Conservation (phyloP, 2,113 vertebrate species). For the Myocastor coypus region DNA sequence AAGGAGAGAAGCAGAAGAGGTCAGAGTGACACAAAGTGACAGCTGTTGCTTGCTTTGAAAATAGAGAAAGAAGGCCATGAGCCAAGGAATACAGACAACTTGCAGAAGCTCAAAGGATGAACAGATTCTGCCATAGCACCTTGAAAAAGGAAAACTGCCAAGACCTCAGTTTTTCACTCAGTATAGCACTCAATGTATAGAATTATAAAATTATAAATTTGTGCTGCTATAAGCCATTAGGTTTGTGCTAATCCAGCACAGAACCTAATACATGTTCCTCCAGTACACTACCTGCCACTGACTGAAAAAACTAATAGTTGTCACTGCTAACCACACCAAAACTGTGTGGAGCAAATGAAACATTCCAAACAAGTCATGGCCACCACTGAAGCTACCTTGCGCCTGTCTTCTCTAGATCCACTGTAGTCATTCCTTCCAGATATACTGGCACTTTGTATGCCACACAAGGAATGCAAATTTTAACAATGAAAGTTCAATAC, state of each 20-base stretch:
- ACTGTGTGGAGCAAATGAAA: neutral
- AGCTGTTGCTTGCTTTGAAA: neutral
- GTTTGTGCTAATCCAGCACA: neutral
- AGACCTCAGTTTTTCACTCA: neutral
- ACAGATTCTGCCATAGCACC: neutral
- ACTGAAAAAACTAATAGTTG: conserved; percentile 10
- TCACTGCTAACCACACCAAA: neutral
- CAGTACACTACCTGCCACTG: neutral
- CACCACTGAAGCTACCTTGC: neutral
- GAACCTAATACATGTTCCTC: neutral
- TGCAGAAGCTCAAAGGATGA: conserved; percentile 16
- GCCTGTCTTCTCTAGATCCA: neutral
- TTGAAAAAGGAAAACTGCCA: neutral
- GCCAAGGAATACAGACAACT: neutral
- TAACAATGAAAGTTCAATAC: neutral
- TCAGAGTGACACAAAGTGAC: neutral
- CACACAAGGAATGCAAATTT: neutral
- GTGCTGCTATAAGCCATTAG: neutral
- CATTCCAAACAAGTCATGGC: neutral
- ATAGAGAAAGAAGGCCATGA: neutral
- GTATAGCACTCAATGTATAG: neutral
- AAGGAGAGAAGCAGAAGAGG: neutral
- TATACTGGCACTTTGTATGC: neutral
- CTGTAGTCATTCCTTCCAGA: neutral
- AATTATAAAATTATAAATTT: neutral